A percentile compares a stretch with the other conserved stretches of the same genome.
phyloP scores from a whole-genome alignment of 2,113 vertebrate species.

The Pterocles gutturalis region DNA sequence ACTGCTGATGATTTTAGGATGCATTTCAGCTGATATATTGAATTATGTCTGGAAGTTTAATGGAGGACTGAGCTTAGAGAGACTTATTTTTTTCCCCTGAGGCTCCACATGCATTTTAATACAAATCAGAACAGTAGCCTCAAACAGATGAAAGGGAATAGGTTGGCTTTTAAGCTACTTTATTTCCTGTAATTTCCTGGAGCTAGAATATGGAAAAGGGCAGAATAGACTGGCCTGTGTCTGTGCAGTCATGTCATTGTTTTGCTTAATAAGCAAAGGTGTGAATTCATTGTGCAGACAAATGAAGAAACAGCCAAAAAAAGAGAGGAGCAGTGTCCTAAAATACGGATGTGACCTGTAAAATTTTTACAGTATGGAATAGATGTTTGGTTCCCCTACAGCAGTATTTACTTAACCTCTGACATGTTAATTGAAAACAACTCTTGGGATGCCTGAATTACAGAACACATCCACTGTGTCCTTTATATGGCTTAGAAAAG shows the following conservation, averaged over 20 bases:
- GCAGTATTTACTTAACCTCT: slow-evolving; percentile 14
- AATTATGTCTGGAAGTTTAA: not conserved
- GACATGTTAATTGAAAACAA: not conserved
- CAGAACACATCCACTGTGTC: not conserved
- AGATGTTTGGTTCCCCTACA: not conserved
- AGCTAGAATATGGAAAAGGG: not conserved
- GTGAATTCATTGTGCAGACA: not conserved
- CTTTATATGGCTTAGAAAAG: not conserved
- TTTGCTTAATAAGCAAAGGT: not conserved
- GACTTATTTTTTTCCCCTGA: not conserved
- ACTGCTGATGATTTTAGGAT: not conserved
- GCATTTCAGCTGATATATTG: not conserved
- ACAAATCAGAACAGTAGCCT: not conserved
- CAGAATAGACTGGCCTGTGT: not conserved
- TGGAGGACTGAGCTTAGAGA: not conserved
- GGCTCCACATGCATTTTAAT: not conserved
- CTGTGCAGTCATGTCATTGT: not conserved
- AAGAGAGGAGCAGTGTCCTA: not conserved
- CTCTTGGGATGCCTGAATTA: slow-evolving; percentile 13
- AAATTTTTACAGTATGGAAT: not conserved
- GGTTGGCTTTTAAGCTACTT: not conserved
- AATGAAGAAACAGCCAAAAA: not conserved
- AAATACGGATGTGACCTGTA: not conserved
- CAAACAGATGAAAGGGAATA: not conserved
- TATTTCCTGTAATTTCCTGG: not conserved